A percentile compares a stretch with the other conserved stretches of the same genome.
Conservation (phyloP, 1,140 invertebrate species). For the Apolygus lucorum region DNA sequence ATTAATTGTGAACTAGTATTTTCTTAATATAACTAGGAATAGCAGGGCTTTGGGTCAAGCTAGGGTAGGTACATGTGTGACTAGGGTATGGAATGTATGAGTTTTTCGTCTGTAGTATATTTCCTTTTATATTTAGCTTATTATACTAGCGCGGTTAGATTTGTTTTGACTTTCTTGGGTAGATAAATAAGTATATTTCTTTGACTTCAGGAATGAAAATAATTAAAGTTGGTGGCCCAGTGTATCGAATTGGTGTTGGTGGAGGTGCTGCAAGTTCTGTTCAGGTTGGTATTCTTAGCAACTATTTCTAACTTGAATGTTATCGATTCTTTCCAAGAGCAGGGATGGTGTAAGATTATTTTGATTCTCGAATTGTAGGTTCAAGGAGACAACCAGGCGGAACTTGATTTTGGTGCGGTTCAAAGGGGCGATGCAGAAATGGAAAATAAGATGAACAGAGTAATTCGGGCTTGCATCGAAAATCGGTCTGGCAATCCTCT, state of each 20-base stretch:
- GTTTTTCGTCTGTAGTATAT: background rate
- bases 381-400: constrained; percentile 72
- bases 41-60: too few relatives aligned
- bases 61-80: too few relatives aligned
- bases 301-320: too few relatives aligned
- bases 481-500: constrained; percentile 76
- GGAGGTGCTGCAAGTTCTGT: constrained; percentile 93
- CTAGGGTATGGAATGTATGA: too few relatives aligned
- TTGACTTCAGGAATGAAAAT: constrained; percentile 60
- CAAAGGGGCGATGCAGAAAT: constrained; percentile 97
- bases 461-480: constrained; percentile 87
- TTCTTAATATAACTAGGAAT: constrained; percentile 18
- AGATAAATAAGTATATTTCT: too few relatives aligned
- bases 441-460: constrained; percentile 93
- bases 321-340: too few relatives aligned
- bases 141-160: too few relatives aligned
- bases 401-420: constrained; percentile 91
- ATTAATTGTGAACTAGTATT: background rate
- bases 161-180: too few relatives aligned
- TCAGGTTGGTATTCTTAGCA: constrained; percentile 50
- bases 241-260: constrained; percentile 94
- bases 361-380: too few relatives aligned
- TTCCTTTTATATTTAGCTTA: background rate
- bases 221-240: constrained; percentile 91
- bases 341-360: too few relatives aligned